Evolutionary conservation across 2,797 vertebrate genomes (phyloP).

Genomic region (Notolabrus celidotus): DNA sequence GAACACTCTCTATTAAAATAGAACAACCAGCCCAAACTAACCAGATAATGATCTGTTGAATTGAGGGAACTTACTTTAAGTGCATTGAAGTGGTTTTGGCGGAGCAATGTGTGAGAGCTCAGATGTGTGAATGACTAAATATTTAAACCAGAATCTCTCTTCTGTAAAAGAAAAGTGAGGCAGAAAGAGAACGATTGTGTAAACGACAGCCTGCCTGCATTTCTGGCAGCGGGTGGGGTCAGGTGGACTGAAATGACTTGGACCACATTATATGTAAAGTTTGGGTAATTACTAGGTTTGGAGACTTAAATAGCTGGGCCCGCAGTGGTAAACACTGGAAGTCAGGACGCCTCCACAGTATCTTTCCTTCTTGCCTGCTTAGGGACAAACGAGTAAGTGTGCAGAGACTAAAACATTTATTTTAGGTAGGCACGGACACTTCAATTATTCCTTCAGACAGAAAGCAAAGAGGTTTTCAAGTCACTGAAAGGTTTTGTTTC

Average conservation of each 20-base stretch:
- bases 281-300: slow-evolving; percentile 79
- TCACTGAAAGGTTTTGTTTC: slow-evolving; percentile 16
- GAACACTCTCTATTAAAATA: slow-evolving; percentile 42
- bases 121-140: slow-evolving; percentile 9
- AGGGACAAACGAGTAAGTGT: slow-evolving; percentile 46
- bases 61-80: slow-evolving; percentile 19
- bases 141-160: slow-evolving; percentile 9
- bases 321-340: slow-evolving; percentile 78
- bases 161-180: slow-evolving; percentile 13
- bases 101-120: neutral
- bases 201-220: slow-evolving; percentile 37
- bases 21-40: slow-evolving; percentile 33
- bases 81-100: slow-evolving; percentile 17
- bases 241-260: slow-evolving; percentile 76
- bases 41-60: slow-evolving; percentile 54
- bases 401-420: slow-evolving; percentile 58
- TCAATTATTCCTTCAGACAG: slow-evolving; percentile 20
- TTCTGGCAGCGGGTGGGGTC: slow-evolving; percentile 76
- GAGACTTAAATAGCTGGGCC: slow-evolving; percentile 79
- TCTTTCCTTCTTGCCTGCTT: slow-evolving; percentile 48
- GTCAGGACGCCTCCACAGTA: slow-evolving; percentile 59
- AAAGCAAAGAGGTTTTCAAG: slow-evolving; percentile 14
- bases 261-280: slow-evolving; percentile 82
- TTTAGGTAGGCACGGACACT: slow-evolving; percentile 7
- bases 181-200: slow-evolving; percentile 14